Evolutionary conservation across 30 jellyfish, hydroid and myxozoan genomes (phyloP).

Genomic region (Turritopsis dohrnii): DNA sequence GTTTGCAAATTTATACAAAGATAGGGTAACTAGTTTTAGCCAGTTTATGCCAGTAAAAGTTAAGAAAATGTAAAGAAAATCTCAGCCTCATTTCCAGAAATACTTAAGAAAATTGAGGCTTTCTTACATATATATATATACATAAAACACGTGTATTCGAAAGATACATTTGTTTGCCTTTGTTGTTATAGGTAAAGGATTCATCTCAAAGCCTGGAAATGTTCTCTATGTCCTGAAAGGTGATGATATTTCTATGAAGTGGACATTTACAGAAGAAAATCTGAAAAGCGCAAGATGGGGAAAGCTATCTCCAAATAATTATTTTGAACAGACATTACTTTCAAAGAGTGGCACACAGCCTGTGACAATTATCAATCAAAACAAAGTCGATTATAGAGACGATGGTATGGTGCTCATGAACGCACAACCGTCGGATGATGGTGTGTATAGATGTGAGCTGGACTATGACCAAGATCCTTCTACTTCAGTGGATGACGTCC

Average conservation of each 20-base stretch:
- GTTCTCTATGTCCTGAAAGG: background rate
- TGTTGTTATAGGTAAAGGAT: background rate
- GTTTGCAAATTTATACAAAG: too few species aligned
- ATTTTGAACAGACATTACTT: background rate
- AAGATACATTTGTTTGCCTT: too few species aligned
- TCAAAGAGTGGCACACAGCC: background rate
- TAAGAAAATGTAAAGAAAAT: too few species aligned
- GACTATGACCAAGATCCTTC: background rate
- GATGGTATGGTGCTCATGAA: background rate
- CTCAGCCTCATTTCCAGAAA: too few species aligned
- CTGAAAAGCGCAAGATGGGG: constrained; percentile 1
- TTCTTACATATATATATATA: too few species aligned
- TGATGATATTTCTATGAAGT: background rate
- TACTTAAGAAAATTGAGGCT: too few species aligned
- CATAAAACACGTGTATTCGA: too few species aligned
- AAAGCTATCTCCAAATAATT: background rate
- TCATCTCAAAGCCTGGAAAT: background rate
- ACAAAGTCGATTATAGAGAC: background rate
- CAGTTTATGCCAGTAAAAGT: too few species aligned
- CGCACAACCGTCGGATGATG: background rate
- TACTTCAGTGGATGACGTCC: background rate
- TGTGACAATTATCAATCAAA: background rate
- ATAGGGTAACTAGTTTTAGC: too few species aligned
- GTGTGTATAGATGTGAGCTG: background rate
- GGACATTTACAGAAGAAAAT: constrained; percentile 13